phyloP scores from a whole-genome alignment of 2,113 vertebrate genomes.

The Eupsittula cactorum region DNA sequence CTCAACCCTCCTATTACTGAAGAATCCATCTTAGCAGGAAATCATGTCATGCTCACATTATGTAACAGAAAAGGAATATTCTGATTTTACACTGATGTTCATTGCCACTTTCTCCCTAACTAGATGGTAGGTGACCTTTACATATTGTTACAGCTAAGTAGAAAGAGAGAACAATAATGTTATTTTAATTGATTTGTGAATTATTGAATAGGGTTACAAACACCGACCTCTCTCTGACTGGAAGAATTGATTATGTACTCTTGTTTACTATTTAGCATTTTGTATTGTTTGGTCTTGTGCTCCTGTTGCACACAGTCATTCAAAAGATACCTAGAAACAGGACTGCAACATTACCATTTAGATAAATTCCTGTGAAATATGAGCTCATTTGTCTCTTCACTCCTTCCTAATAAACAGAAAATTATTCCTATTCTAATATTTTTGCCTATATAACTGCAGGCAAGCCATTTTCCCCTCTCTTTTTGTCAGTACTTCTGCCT shows the following conservation, averaged over 20 bases:
- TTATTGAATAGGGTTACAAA: constrained; percentile 75
- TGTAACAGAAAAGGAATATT: constrained; percentile 65
- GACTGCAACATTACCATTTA: not conserved
- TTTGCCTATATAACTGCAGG: not conserved
- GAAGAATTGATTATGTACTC: constrained; percentile 55
- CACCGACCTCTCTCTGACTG: constrained; percentile 38
- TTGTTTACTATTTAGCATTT: not conserved
- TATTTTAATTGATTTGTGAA: constrained; percentile 84
- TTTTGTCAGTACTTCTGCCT: not conserved
- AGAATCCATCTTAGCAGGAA: constrained; percentile 33
- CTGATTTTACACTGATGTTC: constrained; percentile 64
- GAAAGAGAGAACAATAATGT: constrained; percentile 75
- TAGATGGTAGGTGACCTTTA: constrained; percentile 77
- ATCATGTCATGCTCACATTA: constrained; percentile 46
- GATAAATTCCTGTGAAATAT: not conserved
- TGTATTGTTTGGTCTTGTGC: not conserved
- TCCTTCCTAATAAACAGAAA: not conserved
- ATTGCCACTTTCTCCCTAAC: constrained; percentile 66
- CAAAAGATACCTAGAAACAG: not conserved
- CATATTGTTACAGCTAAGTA: constrained; percentile 74
- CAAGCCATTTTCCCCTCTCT: not conserved
- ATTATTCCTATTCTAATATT: not conserved
- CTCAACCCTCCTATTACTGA: constrained; percentile 4
- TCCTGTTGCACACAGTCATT: not conserved
- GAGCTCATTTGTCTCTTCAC: not conserved